Evolutionary conservation across 2,113 vertebrate genomes (phyloP).

Genomic region (Argyrosomus japonicus): DNA sequence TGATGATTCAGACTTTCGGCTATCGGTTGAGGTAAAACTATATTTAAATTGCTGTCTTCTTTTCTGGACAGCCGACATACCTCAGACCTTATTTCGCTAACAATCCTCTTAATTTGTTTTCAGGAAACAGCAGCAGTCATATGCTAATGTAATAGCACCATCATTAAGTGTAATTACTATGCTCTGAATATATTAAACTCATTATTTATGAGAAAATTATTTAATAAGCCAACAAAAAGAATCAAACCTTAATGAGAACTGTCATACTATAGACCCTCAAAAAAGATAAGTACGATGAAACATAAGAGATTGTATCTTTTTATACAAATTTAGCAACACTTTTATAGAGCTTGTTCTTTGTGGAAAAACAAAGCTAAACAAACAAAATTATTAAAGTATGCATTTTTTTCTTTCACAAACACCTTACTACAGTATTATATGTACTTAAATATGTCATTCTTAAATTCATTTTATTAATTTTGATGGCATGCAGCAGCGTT

Average conservation of each 20-base stretch:
- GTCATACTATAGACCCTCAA: not conserved
- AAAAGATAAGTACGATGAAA: not conserved
- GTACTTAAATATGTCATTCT: not conserved
- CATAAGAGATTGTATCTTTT: not conserved
- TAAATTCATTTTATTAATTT: not conserved
- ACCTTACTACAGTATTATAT: not conserved
- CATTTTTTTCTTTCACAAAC: constrained; percentile 8
- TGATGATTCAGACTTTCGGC: constrained; percentile 48
- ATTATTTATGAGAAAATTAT: not conserved
- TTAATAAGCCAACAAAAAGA: constrained; percentile 8
- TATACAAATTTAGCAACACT: not conserved
- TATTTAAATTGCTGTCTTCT: constrained; percentile 25
- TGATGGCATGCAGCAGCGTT: constrained; percentile 7
- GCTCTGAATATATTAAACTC: not conserved
- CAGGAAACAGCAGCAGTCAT: constrained; percentile 10
- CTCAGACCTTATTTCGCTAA: constrained; percentile 5
- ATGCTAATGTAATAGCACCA: constrained; percentile 13
- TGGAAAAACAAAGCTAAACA: not conserved
- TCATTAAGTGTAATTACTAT: constrained; percentile 23
- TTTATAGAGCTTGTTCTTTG: not conserved
- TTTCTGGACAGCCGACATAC: not conserved
- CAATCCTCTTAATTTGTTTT: constrained; percentile 33
- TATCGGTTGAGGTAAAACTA: constrained; percentile 21
- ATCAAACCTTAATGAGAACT: not conserved
- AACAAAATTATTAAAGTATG: no score